phyloP scores from a whole-genome alignment of 2,797 vertebrate species.

The Rhynchonycteris naso region DNA sequence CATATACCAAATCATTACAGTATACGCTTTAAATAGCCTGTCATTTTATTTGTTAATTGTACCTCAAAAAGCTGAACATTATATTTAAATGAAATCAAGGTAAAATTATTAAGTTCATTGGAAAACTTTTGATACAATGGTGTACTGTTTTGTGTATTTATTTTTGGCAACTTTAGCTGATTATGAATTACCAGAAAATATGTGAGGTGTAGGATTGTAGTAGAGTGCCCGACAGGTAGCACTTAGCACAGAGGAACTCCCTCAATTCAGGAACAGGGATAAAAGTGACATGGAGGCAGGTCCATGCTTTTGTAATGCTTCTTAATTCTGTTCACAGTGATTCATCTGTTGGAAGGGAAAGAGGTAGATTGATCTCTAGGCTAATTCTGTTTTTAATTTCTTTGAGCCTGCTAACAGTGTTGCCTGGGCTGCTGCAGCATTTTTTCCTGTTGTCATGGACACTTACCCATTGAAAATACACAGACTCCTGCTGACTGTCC shows the following conservation, averaged over 20 bases:
- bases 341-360: background rate
- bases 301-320: background rate
- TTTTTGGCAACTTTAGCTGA: background rate
- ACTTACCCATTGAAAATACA: constrained; percentile 67
- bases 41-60: background rate
- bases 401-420: constrained; percentile 59
- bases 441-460: constrained; percentile 78
- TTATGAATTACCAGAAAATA: background rate
- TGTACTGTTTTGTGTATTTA: background rate
- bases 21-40: background rate
- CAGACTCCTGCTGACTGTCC: constrained; percentile 63
- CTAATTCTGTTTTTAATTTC: constrained; percentile 62
- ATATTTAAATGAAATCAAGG: constrained; percentile 25
- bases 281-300: background rate
- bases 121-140: background rate
- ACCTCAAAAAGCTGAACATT: background rate
- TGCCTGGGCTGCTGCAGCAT: constrained; percentile 32
- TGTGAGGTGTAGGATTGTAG: background rate
- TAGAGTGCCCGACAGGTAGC: background rate
- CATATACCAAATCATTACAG: background rate
- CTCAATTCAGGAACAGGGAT: background rate
- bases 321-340: constrained; percentile 4
- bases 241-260: background rate
- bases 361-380: constrained; percentile 26
- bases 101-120: constrained; percentile 30